Conservation (phyloP, 35 echinoderm and acorn worm genomes). For the Apostichopus parvimensis region DNA sequence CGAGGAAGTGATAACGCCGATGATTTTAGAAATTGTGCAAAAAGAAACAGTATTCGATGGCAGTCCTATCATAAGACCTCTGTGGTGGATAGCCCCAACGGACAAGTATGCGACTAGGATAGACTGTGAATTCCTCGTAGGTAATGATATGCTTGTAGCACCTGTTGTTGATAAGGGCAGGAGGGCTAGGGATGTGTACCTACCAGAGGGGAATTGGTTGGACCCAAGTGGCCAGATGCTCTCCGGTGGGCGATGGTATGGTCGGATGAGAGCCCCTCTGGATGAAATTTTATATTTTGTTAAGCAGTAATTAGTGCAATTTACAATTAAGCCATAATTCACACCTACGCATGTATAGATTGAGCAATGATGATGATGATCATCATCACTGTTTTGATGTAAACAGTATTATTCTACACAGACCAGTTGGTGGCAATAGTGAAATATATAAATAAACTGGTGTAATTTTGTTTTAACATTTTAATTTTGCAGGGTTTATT, state of each 20-base stretch:
- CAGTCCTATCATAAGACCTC: slow-evolving; percentile 80
- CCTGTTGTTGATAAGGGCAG: slow-evolving; percentile 72
- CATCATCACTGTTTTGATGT: too few species aligned
- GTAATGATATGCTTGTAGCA: slow-evolving; percentile 89
- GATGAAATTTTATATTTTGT: slow-evolving; percentile 49
- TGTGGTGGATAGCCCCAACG: slow-evolving; percentile 86
- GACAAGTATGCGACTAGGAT: slow-evolving; percentile 70
- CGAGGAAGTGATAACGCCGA: slow-evolving; percentile 61
- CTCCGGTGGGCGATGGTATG: slow-evolving; percentile 33
- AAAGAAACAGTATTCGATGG: slow-evolving; percentile 55
- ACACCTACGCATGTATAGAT: neutral
- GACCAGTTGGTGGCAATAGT: too few species aligned
- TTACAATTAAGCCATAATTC: neutral
- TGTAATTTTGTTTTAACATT: too few species aligned
- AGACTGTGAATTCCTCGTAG: slow-evolving; percentile 89
- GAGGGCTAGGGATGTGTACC: slow-evolving; percentile 70
- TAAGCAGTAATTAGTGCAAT: neutral
- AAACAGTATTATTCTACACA: too few species aligned
- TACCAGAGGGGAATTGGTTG: slow-evolving; percentile 79
- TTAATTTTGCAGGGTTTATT: too few species aligned
- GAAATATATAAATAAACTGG: too few species aligned
- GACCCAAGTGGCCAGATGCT: slow-evolving; percentile 32
- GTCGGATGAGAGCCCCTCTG: slow-evolving; percentile 2
- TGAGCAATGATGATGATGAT: too few species aligned
- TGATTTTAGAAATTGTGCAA: slow-evolving; percentile 59